Percentiles rank a stretch among this genome's conserved stretches.
Conservation (phyloP, 2,797 vertebrate species). For the Manis javanica region DNA sequence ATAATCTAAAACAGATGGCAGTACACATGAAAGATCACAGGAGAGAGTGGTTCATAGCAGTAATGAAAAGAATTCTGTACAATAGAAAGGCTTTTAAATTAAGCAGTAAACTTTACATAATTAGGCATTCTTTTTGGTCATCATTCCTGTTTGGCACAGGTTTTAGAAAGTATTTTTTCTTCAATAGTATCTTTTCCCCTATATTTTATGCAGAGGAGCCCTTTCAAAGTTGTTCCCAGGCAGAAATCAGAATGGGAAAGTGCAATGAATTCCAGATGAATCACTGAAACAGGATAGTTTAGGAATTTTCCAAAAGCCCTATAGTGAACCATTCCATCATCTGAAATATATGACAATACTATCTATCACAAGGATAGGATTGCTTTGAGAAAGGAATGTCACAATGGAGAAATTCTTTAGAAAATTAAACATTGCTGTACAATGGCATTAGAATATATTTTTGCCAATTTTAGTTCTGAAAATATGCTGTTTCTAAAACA, state of each 20-base stretch:
- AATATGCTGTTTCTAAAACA: conserved; percentile 36
- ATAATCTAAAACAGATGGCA: conserved; percentile 74
- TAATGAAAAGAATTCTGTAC: conserved; percentile 78
- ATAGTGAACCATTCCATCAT: background rate
- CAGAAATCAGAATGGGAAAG: background rate
- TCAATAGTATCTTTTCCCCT: conserved; percentile 13
- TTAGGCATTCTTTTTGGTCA: conserved; percentile 69
- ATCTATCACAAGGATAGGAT: background rate
- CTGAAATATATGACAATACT: background rate
- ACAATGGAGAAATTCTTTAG: background rate
- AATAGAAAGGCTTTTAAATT: conserved; percentile 79
- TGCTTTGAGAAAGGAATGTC: background rate
- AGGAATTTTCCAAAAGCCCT: background rate
- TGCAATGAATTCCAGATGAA: background rate
- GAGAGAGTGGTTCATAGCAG: conserved; percentile 64
- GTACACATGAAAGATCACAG: conserved; percentile 67
- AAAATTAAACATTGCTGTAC: background rate
- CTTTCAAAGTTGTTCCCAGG: background rate
- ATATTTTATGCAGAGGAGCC: background rate
- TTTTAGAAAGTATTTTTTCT: conserved; percentile 60
- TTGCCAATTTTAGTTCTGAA: background rate
- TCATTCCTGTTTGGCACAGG: conserved; percentile 30
- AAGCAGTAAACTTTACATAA: conserved; percentile 78
- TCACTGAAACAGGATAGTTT: background rate
- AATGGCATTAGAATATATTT: background rate